These are phyloP conservation scores for Archocentrus centrarchus DNA, from an alignment of 2,113 vertebrate genomes.

Conservation along the genomic window DNA sequence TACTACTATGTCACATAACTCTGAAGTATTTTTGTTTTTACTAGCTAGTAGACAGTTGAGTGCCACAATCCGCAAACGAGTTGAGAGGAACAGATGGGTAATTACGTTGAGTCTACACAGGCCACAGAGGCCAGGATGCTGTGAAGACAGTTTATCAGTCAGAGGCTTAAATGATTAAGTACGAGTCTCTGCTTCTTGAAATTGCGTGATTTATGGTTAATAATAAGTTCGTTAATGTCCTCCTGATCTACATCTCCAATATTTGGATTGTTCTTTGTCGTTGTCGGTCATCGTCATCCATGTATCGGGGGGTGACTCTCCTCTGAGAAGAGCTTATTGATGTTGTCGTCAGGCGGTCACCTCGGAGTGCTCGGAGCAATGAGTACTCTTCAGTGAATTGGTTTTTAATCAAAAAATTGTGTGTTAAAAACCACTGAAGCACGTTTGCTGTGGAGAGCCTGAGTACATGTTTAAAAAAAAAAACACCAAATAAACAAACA, in stretches of 20 bases:
- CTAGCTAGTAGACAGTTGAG: background rate
- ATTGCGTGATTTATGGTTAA: slow-evolving; percentile 49
- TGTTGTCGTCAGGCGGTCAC: slow-evolving; percentile 61
- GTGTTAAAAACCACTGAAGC: slow-evolving; percentile 49
- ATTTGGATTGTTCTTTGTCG: slow-evolving; percentile 64
- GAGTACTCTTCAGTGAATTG: slow-evolving; percentile 59
- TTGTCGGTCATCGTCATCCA: slow-evolving; percentile 63
- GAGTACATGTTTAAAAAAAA: slow-evolving; percentile 16
- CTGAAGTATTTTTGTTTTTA: background rate
- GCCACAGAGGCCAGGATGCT: background rate
- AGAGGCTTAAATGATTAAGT: slow-evolving; percentile 16
- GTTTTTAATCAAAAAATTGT: slow-evolving; percentile 71
- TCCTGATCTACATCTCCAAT: slow-evolving; percentile 59
- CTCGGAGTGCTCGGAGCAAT: slow-evolving; percentile 43
- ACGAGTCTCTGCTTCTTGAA: slow-evolving; percentile 4
- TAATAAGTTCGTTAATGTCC: slow-evolving; percentile 48
- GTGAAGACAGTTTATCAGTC: background rate
- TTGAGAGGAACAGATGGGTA: background rate
- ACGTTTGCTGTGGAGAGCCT: slow-evolving; percentile 1
- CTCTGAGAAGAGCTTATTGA: slow-evolving; percentile 65
- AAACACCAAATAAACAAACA: slow-evolving; percentile 32
- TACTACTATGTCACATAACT: background rate
- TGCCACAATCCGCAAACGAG: background rate
- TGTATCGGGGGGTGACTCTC: slow-evolving; percentile 23
- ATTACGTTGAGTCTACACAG: background rate